Evolutionary conservation across 2,113 vertebrate genomes (phyloP), one percentile per base, ranked within the genome.

Genomic region (Python bivittatus): DNA sequence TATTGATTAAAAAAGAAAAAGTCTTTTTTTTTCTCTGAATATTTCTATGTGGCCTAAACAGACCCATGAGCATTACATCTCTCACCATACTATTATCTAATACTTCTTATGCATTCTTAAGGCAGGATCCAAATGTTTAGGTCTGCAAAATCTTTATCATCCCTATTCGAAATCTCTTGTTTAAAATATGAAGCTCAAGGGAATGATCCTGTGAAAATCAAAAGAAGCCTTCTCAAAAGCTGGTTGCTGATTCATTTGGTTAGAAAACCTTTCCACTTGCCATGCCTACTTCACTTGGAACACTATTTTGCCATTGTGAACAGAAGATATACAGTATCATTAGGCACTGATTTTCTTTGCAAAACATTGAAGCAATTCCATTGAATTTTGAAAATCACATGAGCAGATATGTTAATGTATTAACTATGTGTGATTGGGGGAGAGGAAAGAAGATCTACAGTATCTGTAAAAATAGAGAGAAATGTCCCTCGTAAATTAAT

Each of bases 161-260:
- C 64, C 6, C 20, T 1, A 4, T 25, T 29, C 58, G 38, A 91
- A 57, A 1, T 4, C 29, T 11, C 0, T 6, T 20, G 2, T 60
- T 89, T 90, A 0, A 6, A 87, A 84, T 58, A 0, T 0, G 29
- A 48, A 52, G 79, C 12, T 84, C 61, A 91, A 48, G 0, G 64
- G 42, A 88, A 33, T 3, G 52, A 38, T 33, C 53, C 0, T 89
- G 23, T 29, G 91, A 29, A 9, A 10, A 44, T 88, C 87, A 38
- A 90, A 22, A 88, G 58, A 90, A 92, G 79, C n/a, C 60, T 33
- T 79, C 91, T 57, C 33, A 57, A 91, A 89, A 38, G 20, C 54
- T 15, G 86, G 54, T 29, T 7, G 25, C 42, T 57, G n/a, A 13
- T 53, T 33, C 52, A 61, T 33, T 48, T n/a, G 0, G 42, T 8